Evolutionary conservation across 2,888 invertebrate species (phyloP), one percentile per base, ranked within the genome.

Genomic region (Sphaeridia pumilis): DNA sequence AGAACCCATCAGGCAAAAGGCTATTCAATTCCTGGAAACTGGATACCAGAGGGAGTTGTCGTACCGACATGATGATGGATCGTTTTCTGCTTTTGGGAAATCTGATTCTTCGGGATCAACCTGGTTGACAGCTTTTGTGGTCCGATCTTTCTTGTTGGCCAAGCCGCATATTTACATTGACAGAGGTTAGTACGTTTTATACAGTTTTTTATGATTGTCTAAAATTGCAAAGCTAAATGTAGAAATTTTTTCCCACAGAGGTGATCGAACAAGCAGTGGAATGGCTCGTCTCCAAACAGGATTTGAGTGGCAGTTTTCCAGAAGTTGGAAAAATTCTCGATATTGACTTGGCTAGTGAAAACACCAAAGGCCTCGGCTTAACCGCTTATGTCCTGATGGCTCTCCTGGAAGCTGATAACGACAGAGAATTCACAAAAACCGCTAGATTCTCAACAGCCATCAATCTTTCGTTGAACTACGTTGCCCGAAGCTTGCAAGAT

Each of bases 21-120:
- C 82, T 1, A 67, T 78, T 44, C 71, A 73, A 7, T 79, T 77
- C 66, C 78, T 93, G 69, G 87, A 92, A 62, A 75, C 80, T 20
- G 92, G 92, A 3, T 95, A 93, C 70, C 95, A 97, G 68, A 79
- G 88, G 56, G 81, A 97, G 67, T 76, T 97, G 68, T 87, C 85
- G 1, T 97, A 86, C 71, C 80, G 83, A 54, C 82, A 85, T 58
- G 69, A 74, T 0, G 93, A 94, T 69, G 92, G 93, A 1, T 93
- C 93, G 0, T 97, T 94, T 71, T 80, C 86, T 71, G 78, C 89
- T 62, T 90, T 89, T 68, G 89, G 88, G 17, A 72, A 78, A 65
- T 68, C 78, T 64, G 78, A 84, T 72, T 66, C 77, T 63, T 72
- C 75, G 66, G 77, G 88, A 68, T 78, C 90, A 69, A 79, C 89